Base-by-base conservation (phyloP, 2,888 invertebrate species). In the Exephanes ischioxanthus region DNA sequence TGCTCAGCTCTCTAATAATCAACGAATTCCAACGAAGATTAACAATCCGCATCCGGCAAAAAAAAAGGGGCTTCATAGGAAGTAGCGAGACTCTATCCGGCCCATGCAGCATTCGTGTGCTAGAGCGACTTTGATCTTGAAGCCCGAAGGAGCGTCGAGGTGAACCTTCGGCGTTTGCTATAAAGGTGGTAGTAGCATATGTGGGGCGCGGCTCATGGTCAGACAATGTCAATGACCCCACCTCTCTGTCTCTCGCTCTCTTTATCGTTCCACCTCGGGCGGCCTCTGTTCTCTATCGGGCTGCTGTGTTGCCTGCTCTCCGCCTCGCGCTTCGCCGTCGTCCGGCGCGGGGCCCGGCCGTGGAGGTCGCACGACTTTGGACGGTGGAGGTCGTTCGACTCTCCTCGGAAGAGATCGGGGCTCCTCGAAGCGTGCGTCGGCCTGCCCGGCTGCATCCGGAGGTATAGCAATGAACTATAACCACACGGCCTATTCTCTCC, bases 201-300 rank as follows among this genome's bases (percentile, higher is more conserved):
- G 92, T 92, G 92, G 93, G 94, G 93, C 93, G 93, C 93, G 93
- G 93, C 93, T 93, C 94, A 93, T 93, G 94, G 94, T 94, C 93
- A 94, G 93, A 93, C 93, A 93, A 45, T 45, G 94, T 93, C 94
- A 92, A 92, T 91, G 94, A 94, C 91, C 94, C 30, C 33, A 7
- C 30, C 61, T 63, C 87, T 55, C 71, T 41, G 63, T 73, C 53
- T 53, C 22, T 79, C 26, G 58, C 58, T 26, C 22, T 16, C 45
- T 45, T 45, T 82, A 77, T 61, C 83, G 71, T 68, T 73, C 77
- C 58, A 78, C 79, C 79, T 58, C 61, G 83, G 80, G 77, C 85
- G 83, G 86, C 86, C 85, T 88, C 88, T 73, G 84, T 84, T 83
- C 88, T 88, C 88, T 86, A 87, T 87, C 89, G 80, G 89, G 87